Evolutionary conservation across 2,888 invertebrate species (phyloP), one percentile per base, ranked within the genome.

Genomic region (Sclerodermus sp.): DNA sequence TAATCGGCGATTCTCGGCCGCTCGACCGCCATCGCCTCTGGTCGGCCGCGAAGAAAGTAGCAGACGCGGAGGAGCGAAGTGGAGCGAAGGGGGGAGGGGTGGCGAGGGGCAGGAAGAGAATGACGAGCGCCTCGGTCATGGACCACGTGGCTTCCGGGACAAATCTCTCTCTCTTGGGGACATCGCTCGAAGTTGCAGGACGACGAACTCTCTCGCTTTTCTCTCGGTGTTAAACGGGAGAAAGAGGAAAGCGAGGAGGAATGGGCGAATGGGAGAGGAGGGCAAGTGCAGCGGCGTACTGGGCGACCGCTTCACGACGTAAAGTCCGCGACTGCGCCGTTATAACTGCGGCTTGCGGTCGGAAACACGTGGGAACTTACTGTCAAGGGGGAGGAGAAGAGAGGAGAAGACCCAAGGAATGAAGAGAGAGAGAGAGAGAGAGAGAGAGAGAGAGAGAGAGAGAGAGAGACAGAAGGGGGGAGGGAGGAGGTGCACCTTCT

Each of bases 361-460:
- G 69, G 66, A 60, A 67, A 64, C 71, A 71, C 70, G 70, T 71
- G 71, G 70, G 71, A 71, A 70, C 68, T 66, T 65, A 62, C 55
- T 23, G 23, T 23, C 23, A 23, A 8, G 3, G 23, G 3, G 8
- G 23, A 8, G 23, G 8, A 8, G 4, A 8, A 23, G 23, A 23
- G 23, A 23, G 23, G 8, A 8, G 8, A 8, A 23, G 23, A 23
- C n/a, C n/a, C n/a, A n/a, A 23, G 23, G 23, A 8, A 23, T 3
- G 4, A 8, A 23, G 23, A 23, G 23, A 23, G 23, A 23, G 23
- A 23, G 23, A 23, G 23, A 23, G 23, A 23, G 23, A 23, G 23
- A 23, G 23, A 23, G 23, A 23, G 23, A 23, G 23, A 23, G 36
- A 36, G 36, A 14, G 47, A 40, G 50, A 44, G 52, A 32, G 49